Conservation (phyloP, 2,113 vertebrate species). For the Megaceryle maxima region DNA sequence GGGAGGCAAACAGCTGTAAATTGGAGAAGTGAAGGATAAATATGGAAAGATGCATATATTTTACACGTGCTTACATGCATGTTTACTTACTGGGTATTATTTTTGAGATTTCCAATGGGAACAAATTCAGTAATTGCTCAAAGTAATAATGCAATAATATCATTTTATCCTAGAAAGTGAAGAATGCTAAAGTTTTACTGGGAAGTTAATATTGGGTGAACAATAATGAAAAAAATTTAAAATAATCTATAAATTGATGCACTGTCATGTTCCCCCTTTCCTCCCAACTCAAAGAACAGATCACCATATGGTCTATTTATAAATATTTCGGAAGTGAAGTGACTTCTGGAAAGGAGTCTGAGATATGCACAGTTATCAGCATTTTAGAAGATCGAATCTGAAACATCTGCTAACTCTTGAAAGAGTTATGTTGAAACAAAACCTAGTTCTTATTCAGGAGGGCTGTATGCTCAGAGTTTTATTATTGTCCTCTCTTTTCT, state of each 20-base stretch:
- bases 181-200: not conserved
- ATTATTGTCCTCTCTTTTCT: not conserved
- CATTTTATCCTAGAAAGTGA: not conserved
- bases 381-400: constrained; percentile 58
- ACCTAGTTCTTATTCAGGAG: not conserved
- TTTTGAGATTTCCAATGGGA: not conserved
- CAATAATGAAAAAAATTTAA: not conserved
- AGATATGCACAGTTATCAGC: constrained; percentile 54
- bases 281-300: not conserved
- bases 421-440: constrained; percentile 48
- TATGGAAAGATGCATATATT: not conserved
- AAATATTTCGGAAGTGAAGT: constrained; percentile 63
- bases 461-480: not conserved
- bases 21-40: not conserved
- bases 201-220: not conserved
- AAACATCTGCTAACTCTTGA: constrained; percentile 69
- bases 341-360: constrained; percentile 52
- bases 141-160: not conserved
- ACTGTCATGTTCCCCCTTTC: not conserved
- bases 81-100: not conserved
- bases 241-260: not conserved
- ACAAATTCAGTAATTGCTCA: not conserved
- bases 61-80: not conserved
- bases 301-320: constrained; percentile 54
- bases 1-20: not conserved